Base-by-base conservation (phyloP, 2,113 vertebrate species). In the Suricata suricatta region DNA sequence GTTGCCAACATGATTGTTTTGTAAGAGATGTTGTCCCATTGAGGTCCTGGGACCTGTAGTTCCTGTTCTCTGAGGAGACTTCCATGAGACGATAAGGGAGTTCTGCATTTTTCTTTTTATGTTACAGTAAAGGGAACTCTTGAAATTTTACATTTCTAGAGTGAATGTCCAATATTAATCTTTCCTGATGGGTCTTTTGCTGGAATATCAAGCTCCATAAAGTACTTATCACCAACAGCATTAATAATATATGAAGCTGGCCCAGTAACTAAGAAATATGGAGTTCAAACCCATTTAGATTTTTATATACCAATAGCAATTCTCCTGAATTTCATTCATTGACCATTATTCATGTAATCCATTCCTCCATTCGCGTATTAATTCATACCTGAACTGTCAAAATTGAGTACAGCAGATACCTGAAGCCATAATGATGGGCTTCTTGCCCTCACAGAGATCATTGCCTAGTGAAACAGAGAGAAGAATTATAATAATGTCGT, bases 111-210 rank as follows among this genome's bases (percentile, higher is more conserved):
- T 93, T 76, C 17, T 81, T 89, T 93, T 81, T 90, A 25, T 74
- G 47, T 71, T 71, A 41, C 1, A 88, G 35, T 84, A 88, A 88
- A 81, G 57, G 4, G 5, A 90, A 63, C 52, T 88, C 72, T 88
- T 72, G 31, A 88, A 68, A 35, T 69, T 83, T 85, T 91, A 1
- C 64, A 52, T 90, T 88, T 96, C 54, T 83, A 94, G 60, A 87
- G 33, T 93, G 68, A 88, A 69, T 83, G 11, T 68, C 25, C 15
- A 92, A 12, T 5, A 82, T 87, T 77, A 72, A 71, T 33, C 19
- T 92, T 85, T 84, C 63, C 29, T 14, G 16, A 60, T 77, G 31
- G 8, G 68, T 90, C 21, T 74, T 69, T 82, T 93, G 33, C 74
- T 17, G 87, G 74, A 74, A 57, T 95, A 33, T 91, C 16, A 80